phyloP scores from a whole-genome alignment of 2,888 invertebrate species.

The Caenorhabditis virilis region DNA sequence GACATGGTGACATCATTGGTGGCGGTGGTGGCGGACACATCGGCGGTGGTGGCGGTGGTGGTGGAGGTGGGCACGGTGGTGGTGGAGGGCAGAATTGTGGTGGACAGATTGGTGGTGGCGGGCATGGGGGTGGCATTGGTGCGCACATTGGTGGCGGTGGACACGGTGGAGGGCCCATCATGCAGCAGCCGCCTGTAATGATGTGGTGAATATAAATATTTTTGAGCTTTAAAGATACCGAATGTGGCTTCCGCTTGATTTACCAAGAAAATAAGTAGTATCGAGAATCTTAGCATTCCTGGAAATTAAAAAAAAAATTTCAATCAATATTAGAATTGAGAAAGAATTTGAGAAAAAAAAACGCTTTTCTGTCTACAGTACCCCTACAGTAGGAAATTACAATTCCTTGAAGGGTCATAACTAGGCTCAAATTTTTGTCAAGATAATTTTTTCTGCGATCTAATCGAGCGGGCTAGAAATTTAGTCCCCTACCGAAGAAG shows the following conservation, averaged over 20 bases:
- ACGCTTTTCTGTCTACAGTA: too few species aligned
- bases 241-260: neutral
- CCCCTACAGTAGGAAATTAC: too few species aligned
- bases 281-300: too few species aligned
- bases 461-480: too few species aligned
- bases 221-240: neutral
- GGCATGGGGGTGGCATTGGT: slow-evolving; percentile 58
- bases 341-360: too few species aligned
- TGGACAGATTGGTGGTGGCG: slow-evolving; percentile 59
- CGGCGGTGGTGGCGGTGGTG: slow-evolving; percentile 61
- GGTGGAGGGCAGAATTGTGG: slow-evolving; percentile 65
- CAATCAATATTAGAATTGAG: too few species aligned
- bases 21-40: slow-evolving; percentile 57
- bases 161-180: slow-evolving; percentile 44
- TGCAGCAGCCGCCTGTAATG: slow-evolving; percentile 47
- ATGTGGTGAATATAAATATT: slow-evolving; percentile 23
- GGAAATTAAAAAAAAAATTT: too few species aligned
- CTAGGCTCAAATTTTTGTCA: too few species aligned
- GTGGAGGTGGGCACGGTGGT: slow-evolving; percentile 57
- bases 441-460: too few species aligned
- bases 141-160: slow-evolving; percentile 45
- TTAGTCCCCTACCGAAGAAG: too few species aligned
- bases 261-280: slow-evolving; percentile 5
- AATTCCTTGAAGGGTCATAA: too few species aligned
- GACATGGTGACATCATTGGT: slow-evolving; percentile 36